Percentiles rank a stretch among this genome's conserved stretches.
Evolutionary conservation across 2,888 invertebrate genomes (phyloP).

Genomic region (Anticlea derivata): DNA sequence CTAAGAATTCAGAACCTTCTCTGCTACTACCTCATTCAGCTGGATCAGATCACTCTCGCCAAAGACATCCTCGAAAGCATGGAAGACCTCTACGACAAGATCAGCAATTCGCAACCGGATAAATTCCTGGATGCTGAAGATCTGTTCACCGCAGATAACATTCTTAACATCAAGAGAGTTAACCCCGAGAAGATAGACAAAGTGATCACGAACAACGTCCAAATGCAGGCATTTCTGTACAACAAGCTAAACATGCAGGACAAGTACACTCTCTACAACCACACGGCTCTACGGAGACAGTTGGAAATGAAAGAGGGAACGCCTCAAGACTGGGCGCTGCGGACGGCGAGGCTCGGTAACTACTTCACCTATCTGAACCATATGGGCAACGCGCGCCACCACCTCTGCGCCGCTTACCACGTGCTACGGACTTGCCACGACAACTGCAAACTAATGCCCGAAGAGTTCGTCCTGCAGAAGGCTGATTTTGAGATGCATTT

Average conservation of each 20-base stretch:
- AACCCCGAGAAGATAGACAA: conserved; percentile 81
- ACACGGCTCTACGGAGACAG: conserved; percentile 81
- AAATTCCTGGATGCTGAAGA: conserved; percentile 80
- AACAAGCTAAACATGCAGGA: conserved; percentile 80
- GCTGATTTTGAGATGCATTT: conserved; percentile 73
- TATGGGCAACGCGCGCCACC: conserved; percentile 83
- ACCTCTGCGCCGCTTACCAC: conserved; percentile 85
- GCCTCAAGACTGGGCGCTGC: conserved; percentile 82
- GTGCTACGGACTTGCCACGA: conserved; percentile 83
- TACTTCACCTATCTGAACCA: conserved; percentile 75
- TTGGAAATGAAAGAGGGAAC: conserved; percentile 83
- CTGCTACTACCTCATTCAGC: conserved; percentile 81
- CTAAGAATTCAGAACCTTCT: conserved; percentile 84
- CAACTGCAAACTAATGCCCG: conserved; percentile 73
- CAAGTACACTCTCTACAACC: conserved; percentile 81
- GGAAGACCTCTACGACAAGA: conserved; percentile 71
- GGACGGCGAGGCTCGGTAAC: conserved; percentile 80
- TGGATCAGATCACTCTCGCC: conserved; percentile 73
- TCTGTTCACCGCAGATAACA: conserved; percentile 68
- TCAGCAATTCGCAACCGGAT: conserved; percentile 56
- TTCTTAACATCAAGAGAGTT: conserved; percentile 59
- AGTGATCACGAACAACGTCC: conserved; percentile 84
- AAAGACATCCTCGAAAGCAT: conserved; percentile 77
- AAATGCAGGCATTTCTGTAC: conserved; percentile 85
- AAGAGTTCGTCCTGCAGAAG: conserved; percentile 68